phyloP scores from a whole-genome alignment of 2,797 vertebrate genomes.

The Halcyon badia region DNA sequence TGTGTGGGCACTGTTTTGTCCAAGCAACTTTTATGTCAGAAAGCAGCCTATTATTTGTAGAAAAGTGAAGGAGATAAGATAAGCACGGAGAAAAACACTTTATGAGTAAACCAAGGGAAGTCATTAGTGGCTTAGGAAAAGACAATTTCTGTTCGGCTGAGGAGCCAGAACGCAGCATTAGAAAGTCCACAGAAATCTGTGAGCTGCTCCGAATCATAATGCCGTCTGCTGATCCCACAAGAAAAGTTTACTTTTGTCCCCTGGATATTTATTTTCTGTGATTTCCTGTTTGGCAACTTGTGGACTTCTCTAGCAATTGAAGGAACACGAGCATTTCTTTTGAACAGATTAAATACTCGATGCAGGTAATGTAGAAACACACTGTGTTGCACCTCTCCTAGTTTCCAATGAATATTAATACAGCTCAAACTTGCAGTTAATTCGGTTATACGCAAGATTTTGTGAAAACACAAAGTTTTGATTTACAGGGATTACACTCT shows the following conservation, averaged over 20 bases:
- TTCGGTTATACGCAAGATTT: not conserved
- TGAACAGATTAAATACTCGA: not conserved
- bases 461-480: not conserved
- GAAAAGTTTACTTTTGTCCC: not conserved
- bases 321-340: not conserved
- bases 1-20: not conserved
- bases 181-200: not conserved
- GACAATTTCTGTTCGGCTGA: not conserved
- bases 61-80: not conserved
- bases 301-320: not conserved
- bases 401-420: not conserved
- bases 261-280: not conserved
- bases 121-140: not conserved
- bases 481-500: not conserved
- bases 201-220: not conserved
- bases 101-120: not conserved
- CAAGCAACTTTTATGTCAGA: not conserved
- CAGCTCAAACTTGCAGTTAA: not conserved
- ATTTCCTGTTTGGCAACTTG: not conserved
- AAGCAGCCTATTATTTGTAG: not conserved
- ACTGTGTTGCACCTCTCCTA: not conserved
- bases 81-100: not conserved
- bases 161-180: not conserved
- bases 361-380: not conserved
- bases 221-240: not conserved